A percentile compares a stretch with the other conserved stretches of the same genome.
phyloP scores from a whole-genome alignment of 2,113 vertebrate species.

The Benitochromis conjunctus region DNA sequence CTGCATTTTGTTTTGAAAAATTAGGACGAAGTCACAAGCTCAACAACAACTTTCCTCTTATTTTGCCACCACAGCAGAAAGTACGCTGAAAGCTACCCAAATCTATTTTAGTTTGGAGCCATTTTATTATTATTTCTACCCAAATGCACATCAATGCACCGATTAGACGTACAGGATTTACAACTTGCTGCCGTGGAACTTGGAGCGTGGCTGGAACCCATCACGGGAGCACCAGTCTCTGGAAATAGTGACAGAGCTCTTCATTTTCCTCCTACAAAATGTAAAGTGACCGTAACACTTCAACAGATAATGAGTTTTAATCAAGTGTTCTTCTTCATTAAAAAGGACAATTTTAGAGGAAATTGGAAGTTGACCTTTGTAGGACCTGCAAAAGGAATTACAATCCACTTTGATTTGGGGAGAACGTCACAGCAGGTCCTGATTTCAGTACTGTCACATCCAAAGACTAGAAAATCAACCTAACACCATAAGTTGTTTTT shows the following conservation, averaged over 20 bases:
- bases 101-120: background rate
- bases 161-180: background rate
- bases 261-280: background rate
- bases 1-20: background rate
- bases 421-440: background rate
- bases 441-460: background rate
- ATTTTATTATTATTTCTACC: conserved; percentile 21
- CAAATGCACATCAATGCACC: background rate
- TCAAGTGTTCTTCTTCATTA: background rate
- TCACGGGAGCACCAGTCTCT: background rate
- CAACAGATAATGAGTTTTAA: background rate
- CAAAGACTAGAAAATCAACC: background rate
- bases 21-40: background rate
- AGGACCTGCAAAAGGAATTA: background rate
- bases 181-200: background rate
- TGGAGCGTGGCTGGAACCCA: accelerated
- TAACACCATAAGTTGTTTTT: too few relatives aligned
- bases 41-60: background rate
- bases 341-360: background rate
- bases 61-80: conserved; percentile 8
- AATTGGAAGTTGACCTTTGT: background rate
- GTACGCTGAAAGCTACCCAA: background rate
- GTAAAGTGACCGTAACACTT: background rate
- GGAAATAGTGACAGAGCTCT: background rate
- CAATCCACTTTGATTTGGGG: background rate